Base-by-base conservation (phyloP, 2,113 vertebrate species). In the Dipodomys stephensi region DNA sequence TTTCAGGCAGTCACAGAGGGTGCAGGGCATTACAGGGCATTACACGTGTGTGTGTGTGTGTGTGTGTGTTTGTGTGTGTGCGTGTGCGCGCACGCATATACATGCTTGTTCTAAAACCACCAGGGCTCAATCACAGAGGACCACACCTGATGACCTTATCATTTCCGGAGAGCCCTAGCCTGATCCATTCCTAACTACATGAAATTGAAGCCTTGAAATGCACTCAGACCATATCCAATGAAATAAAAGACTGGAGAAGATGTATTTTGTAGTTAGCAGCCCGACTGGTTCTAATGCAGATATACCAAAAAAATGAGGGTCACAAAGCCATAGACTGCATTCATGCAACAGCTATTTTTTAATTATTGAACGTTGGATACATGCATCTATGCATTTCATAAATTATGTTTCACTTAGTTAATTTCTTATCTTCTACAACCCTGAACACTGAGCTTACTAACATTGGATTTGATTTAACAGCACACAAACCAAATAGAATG, bases 351-450 rank as follows among this genome's bases (percentile, higher is more conserved):
- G 53, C 39, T 92, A 35, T 60, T 78, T 88, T 90, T 97, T 39
- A 39, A 39, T 39, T 92, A 96, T 91, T 96, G 84, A 87, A 92
- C 77, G 92, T 57, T 94, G 88, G 79, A 57, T 96, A 80, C 35
- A 97, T 86, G 72, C 65, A n/a, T 69, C 13, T 62, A 82, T 91
- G 86, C 95, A 85, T 93, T 97, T 97, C 81, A 72, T 91, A 89
- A 96, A n/a, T 90, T 91, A 91, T 76, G 60, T 23, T 96, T 97
- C 96, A 96, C 95, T 97, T 96, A 27, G 81, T 95, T 39, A 82
- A 79, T 67, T 93, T 93, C 27, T 95, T 93, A 49, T 71, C 74
- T 96, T 96, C 39, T 94, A 60, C 68, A 86, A 95, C 69, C 69
- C 49, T 95, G 68, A 95, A n/a, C 93, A 94, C 95, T 95, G 86